Evolutionary conservation across 1,140 invertebrate genomes (phyloP), one percentile per base, ranked within the genome.

Genomic region (Drosophila ananassae): DNA sequence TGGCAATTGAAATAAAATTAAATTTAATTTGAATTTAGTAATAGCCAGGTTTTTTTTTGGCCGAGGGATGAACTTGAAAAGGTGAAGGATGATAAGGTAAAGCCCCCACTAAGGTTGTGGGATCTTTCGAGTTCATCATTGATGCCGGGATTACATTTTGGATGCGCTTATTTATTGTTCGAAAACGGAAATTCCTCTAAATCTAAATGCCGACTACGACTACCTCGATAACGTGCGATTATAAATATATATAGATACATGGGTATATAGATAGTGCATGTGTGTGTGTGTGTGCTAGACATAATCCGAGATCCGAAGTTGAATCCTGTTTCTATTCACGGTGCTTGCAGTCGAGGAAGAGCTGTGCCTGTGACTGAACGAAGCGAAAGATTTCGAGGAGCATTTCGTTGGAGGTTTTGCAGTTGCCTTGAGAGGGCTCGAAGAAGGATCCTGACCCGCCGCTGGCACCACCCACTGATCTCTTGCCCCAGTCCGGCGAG

Each of bases 401-500:
- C 90, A 91, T 91, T 50, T 91, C 90, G 60, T 85, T 91, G 13
- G 90, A 91, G 17, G 85, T 85, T n/a, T 90, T 91, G 63, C 90
- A 91, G 52, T 89, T 91, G 37, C 73, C 75, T 2, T 74, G 77
- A 24, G 68, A 71, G 0, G 73, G 12, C 24, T 90, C 82, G 48
- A 90, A 91, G 51, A 90, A 91, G 37, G 75, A 57, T 7, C 74
- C 71, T 2, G 75, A 25, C 10, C 66, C 60, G 6, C 62, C 67
- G n/a, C 66, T 54, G 28, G 61, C 73, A 13, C 75, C 79, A 2
- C 76, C 76, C 9, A 69, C 69, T 10, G 89, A 90, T 4, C 91
- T 73, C 53, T 92, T 92, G 28, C 91, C 91, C 91, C 91, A 92
- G 21, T 82, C 83, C 21, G 91, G 90, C 2, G 91, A 91, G 71